phyloP scores from a whole-genome alignment of 1,140 invertebrate species.

The Drosophila albomicans region DNA sequence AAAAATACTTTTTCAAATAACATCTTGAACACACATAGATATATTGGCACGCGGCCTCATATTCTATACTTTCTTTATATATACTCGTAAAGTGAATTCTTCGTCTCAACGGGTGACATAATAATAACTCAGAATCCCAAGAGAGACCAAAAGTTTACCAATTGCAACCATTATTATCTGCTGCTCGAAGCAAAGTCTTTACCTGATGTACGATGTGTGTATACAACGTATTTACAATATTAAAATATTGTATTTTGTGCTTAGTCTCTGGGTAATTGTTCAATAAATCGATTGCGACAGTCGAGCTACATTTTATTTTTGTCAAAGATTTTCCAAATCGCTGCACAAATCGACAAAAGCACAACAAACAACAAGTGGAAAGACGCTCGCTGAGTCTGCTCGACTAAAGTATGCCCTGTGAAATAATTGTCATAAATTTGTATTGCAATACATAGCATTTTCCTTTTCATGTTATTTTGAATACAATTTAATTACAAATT shows the following conservation, averaged over 20 bases:
- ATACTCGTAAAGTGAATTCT: not conserved
- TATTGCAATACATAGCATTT: no score
- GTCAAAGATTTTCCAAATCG: conserved; percentile 78
- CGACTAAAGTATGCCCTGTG: not conserved
- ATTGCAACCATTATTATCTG: not conserved
- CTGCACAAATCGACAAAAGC: conserved; percentile 66
- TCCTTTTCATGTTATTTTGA: no score
- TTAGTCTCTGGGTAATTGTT: conserved; percentile 53
- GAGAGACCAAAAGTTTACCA: not conserved
- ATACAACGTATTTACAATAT: not conserved
- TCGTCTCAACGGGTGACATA: conserved; percentile 18
- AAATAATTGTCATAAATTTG: no score
- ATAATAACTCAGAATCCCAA: conserved; percentile 29
- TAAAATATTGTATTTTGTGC: conserved; percentile 7
- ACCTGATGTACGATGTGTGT: not conserved
- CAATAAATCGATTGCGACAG: conserved; percentile 66
- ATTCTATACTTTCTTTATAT: not conserved
- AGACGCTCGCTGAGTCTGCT: not conserved
- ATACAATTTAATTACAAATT: no score
- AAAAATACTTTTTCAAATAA: conserved; percentile 24
- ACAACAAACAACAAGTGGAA: conserved; percentile 12
- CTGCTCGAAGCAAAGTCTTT: not conserved
- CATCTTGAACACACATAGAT: conserved; percentile 1
- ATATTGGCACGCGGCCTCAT: conserved; percentile 33
- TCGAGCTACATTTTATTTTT: conserved; percentile 66